phyloP scores from a whole-genome alignment of 1,140 invertebrate species.

The Caenorhabditis brenneri region DNA sequence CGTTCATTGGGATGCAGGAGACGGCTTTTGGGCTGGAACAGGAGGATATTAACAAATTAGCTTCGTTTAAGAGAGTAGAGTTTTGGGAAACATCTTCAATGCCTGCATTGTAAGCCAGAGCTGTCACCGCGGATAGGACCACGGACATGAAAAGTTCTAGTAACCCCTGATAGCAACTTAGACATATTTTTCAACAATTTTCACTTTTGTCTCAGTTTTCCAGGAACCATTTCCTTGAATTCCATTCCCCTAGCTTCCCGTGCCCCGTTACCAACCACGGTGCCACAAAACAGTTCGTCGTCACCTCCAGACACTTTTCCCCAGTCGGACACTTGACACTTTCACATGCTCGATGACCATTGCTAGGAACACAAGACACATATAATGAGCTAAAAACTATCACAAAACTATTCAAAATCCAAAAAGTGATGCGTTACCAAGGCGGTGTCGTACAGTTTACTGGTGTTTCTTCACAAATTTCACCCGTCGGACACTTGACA shows the following conservation, averaged over 20 bases:
- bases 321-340: background rate
- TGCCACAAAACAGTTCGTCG: background rate
- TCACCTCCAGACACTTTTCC: background rate
- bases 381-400: background rate
- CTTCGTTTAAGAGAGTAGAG: no score
- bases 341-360: background rate
- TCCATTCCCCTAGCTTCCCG: no score
- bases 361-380: background rate
- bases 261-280: background rate
- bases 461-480: background rate
- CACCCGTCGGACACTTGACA: background rate
- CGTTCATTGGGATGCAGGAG: background rate
- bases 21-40: slow-evolving; percentile 2
- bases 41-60: no score
- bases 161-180: no score
- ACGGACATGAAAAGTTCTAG: no score
- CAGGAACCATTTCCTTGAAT: no score
- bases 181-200: no score
- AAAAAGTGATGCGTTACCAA: background rate
- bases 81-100: no score
- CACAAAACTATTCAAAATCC: background rate
- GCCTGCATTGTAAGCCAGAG: no score
- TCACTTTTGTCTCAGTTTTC: no score
- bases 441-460: background rate
- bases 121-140: no score